Base-by-base conservation (phyloP, 2,113 vertebrate genomes). In the Phalacrocorax brasilianus region DNA sequence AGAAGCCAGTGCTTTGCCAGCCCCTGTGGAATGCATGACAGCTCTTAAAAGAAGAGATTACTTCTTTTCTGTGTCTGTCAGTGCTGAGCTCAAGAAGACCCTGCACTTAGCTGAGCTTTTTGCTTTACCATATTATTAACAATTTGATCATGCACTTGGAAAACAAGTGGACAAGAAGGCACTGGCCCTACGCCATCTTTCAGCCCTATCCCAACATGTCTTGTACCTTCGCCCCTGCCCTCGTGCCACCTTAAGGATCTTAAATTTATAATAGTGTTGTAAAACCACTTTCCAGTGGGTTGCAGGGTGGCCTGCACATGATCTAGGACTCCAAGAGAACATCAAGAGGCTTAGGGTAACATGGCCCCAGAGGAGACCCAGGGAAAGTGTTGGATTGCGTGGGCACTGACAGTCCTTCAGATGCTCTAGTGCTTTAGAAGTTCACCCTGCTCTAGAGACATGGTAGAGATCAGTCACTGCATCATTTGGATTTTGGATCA, bases 341-440 rank as follows among this genome's bases (percentile, higher is more conserved):
- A n/a, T 28, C 24, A 22, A 26, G 47, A 87, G 20, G 6, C 42
- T 30, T n/a, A 40, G 32, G 9, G 35, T 8, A 45, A 5, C 35
- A 12, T 4, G 13, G 32, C 5, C 14, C 23, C 28, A 52, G 53
- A 50, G 47, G 55, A 74, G 24, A 47, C 6, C 17, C 52, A 40
- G 12, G 23, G 17, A n/a, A 73, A 82, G 12, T 0, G 0, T 1
- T 72, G 45, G 27, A 35, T 44, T 44, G 10, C 14, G 35, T 42
- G 26, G 18, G 15, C 26, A 67, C 12, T 4, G 9, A 28, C n/a
- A 27, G 16, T 21, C 11, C 49, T 65, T 44, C 45, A 17, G 12
- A 28, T 35, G 15, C 8, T 38, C 17, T 35, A 7, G n/a, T n/a
- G 32, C n/a, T 62, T 35, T 40, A 35, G 38, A 81, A 59, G 30